phyloP scores from a whole-genome alignment of 2,797 vertebrate species.

The Peromyscus nudipes region DNA sequence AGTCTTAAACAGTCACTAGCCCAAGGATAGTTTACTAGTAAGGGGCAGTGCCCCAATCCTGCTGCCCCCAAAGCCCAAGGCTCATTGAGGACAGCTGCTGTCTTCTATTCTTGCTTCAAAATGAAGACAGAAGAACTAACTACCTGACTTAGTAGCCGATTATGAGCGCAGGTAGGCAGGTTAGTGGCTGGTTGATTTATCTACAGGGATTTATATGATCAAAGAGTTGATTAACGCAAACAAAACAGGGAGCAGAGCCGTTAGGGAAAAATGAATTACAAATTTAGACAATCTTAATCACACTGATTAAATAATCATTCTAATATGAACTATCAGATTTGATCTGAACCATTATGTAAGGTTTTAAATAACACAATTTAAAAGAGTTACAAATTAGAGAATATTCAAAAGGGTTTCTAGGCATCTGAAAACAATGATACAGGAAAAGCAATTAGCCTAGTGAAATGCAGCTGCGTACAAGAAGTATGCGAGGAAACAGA shows the following conservation, averaged over 20 bases:
- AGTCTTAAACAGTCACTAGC: background rate
- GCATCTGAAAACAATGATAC: constrained; percentile 10
- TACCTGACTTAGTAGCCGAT: background rate
- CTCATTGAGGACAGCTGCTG: background rate
- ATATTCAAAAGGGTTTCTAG: background rate
- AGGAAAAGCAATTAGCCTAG: background rate
- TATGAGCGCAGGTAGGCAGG: constrained; percentile 22
- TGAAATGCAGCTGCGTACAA: constrained; percentile 47
- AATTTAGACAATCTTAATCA: constrained; percentile 30
- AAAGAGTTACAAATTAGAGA: constrained; percentile 51
- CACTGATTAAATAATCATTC: constrained; percentile 29
- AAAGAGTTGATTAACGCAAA: constrained; percentile 46
- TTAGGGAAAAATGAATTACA: background rate
- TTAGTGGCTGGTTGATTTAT: constrained; percentile 21
- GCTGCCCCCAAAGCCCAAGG: background rate
- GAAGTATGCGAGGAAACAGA: background rate
- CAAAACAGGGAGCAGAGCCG: constrained; percentile 9
- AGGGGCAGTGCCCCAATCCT: constrained; percentile 5
- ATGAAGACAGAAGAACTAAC: constrained; percentile 13
- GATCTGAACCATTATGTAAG: constrained; percentile 30
- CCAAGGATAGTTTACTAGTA: background rate
- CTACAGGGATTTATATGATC: constrained; percentile 44
- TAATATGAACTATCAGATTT: constrained; percentile 47
- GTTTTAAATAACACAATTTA: constrained; percentile 46
- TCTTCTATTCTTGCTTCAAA: constrained; percentile 32